Percentiles rank a stretch among this genome's conserved stretches.
These are phyloP conservation scores for Phaonia tiefii DNA, from an alignment of 2,888 invertebrate genomes.

Conservation along the genomic window DNA sequence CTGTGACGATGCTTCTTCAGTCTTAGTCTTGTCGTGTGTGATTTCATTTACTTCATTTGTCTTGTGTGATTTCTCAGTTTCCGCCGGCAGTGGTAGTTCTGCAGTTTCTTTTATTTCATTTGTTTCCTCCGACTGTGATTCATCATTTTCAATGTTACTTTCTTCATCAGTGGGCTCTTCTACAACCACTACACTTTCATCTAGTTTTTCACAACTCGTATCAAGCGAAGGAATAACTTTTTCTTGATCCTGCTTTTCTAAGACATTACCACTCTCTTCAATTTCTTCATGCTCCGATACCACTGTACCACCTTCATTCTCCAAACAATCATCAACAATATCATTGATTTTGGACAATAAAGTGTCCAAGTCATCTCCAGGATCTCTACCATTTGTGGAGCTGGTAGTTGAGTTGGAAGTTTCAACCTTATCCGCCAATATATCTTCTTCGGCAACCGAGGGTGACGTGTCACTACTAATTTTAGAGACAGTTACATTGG, in stretches of 20 bases:
- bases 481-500: slow-evolving; percentile 54
- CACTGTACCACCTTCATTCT: slow-evolving; percentile 53
- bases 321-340: slow-evolving; percentile 71
- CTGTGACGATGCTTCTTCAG: slow-evolving; percentile 9
- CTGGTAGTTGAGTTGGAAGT: slow-evolving; percentile 56
- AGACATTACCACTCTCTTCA: not conserved
- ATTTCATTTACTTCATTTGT: too few species aligned
- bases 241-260: not conserved
- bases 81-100: too few species aligned
- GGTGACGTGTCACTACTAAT: slow-evolving; percentile 37
- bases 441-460: slow-evolving; percentile 37
- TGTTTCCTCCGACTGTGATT: slow-evolving; percentile 4
- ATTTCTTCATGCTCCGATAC: not conserved
- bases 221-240: not conserved
- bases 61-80: too few species aligned
- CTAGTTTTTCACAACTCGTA: slow-evolving; percentile 10
- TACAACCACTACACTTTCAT: slow-evolving; percentile 28
- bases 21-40: not conserved
- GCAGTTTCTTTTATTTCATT: too few species aligned
- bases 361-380: slow-evolving; percentile 73
- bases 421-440: slow-evolving; percentile 58
- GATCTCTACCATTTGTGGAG: slow-evolving; percentile 65
- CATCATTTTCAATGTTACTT: slow-evolving; percentile 1
- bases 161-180: slow-evolving; percentile 34
- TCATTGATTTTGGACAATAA: slow-evolving; percentile 73